These are phyloP conservation scores for Drosophila cognata DNA, from an alignment of 2,888 invertebrate genomes.

Conservation along the genomic window DNA sequence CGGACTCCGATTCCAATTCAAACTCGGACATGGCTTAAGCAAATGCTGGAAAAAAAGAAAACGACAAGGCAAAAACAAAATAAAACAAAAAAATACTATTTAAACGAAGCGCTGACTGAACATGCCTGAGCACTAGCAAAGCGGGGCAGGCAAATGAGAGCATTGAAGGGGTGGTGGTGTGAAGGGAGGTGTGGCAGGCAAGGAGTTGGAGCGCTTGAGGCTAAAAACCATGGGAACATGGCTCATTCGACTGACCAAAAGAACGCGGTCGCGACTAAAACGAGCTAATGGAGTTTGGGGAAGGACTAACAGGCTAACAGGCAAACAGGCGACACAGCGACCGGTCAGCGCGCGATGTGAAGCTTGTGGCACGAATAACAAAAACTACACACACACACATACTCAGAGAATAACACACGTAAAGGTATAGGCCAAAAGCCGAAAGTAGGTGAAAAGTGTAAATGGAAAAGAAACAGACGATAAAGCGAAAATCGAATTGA, in stretches of 20 bases:
- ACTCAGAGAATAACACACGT: not conserved
- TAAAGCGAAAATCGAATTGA: slow-evolving; percentile 71
- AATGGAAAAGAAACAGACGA: slow-evolving; percentile 48
- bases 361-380: slow-evolving; percentile 62
- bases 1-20: slow-evolving; percentile 18
- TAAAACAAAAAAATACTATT: slow-evolving; percentile 22
- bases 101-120: slow-evolving; percentile 59
- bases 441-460: slow-evolving; percentile 77
- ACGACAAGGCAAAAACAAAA: not conserved
- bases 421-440: slow-evolving; percentile 43
- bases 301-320: slow-evolving; percentile 32
- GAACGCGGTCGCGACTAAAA: slow-evolving; percentile 52
- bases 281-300: slow-evolving; percentile 18
- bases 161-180: slow-evolving; percentile 4
- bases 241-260: slow-evolving; percentile 48
- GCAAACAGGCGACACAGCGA: slow-evolving; percentile 63
- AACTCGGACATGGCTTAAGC: slow-evolving; percentile 41
- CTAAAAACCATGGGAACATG: slow-evolving; percentile 49
- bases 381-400: slow-evolving; percentile 18
- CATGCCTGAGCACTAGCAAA: slow-evolving; percentile 61
- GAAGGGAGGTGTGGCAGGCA: not conserved
- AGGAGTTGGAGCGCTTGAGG: slow-evolving; percentile 3
- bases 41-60: slow-evolving; percentile 17
- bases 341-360: slow-evolving; percentile 58
- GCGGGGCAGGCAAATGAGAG: slow-evolving; percentile 3